phyloP scores from a whole-genome alignment of 2,888 invertebrate species.

The Platynereis dumerilii region DNA sequence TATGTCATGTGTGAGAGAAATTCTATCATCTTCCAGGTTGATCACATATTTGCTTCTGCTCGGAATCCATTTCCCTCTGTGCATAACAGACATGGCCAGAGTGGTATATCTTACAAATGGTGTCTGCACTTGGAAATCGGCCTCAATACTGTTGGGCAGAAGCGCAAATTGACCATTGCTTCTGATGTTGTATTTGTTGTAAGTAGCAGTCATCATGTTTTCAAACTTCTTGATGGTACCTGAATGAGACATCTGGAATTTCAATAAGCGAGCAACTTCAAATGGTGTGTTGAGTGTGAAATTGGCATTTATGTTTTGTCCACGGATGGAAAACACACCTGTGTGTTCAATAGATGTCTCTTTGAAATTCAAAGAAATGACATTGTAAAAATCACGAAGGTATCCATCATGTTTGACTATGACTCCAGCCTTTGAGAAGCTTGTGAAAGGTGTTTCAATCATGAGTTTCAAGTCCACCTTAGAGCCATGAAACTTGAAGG shows the following conservation, averaged over 20 bases:
- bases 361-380: neutral
- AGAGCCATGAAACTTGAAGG: neutral
- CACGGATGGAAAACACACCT: too few relatives aligned
- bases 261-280: too few relatives aligned
- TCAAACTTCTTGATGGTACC: too few relatives aligned
- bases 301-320: too few relatives aligned
- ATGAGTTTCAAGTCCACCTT: neutral
- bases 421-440: neutral
- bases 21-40: neutral
- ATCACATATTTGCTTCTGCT: neutral
- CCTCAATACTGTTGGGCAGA: neutral
- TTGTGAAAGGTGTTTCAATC: neutral
- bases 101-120: neutral
- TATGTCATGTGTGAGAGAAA: neutral
- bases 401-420: conserved; percentile 2
- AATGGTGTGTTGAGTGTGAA: too few relatives aligned
- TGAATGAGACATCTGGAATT: too few relatives aligned
- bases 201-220: too few relatives aligned
- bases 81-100: neutral
- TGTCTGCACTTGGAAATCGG: neutral
- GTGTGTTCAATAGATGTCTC: too few relatives aligned
- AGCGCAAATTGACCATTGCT: too few relatives aligned
- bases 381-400: conserved; percentile 23
- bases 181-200: too few relatives aligned
- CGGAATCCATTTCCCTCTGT: neutral